Conservation (phyloP, 1,140 invertebrate species). For the Dolichoris vasculosae region DNA sequence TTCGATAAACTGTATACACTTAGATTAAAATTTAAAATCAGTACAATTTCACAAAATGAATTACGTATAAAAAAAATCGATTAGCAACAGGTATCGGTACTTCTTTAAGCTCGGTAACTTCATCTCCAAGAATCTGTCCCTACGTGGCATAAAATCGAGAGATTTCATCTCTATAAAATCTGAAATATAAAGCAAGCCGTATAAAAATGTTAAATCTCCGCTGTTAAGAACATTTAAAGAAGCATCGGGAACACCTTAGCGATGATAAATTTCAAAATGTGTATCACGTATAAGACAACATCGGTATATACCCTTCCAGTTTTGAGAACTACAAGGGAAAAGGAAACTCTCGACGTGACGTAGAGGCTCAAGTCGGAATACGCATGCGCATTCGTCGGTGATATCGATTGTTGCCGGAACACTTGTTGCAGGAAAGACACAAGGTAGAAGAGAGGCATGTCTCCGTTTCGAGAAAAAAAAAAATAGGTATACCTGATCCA, state of each 20-base stretch:
- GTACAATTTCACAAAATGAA: too few relatives aligned
- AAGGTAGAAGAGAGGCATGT: not conserved
- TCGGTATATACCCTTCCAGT: not conserved
- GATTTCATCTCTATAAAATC: not conserved
- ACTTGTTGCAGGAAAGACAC: constrained; percentile 10
- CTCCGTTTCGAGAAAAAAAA: not conserved
- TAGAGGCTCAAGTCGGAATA: not conserved
- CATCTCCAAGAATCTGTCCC: not conserved
- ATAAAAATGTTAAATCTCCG: not conserved
- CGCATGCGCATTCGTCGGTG: not conserved
- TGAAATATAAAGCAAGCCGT: not conserved
- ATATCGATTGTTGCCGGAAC: constrained; percentile 20
- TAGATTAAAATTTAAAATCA: too few relatives aligned
- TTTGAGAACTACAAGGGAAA: not conserved
- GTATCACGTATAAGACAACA: too few relatives aligned
- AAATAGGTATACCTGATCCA: not conserved
- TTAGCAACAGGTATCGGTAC: not conserved
- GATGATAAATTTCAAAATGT: not conserved
- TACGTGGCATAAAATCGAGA: not conserved
- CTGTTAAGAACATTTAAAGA: not conserved
- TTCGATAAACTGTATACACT: too few relatives aligned
- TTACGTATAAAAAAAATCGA: not conserved
- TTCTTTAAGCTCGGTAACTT: not conserved
- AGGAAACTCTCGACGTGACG: not conserved
- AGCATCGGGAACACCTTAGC: not conserved